These are phyloP conservation scores for Pterocles orientalis DNA, from an alignment of 2,113 vertebrate genomes.

Conservation along the genomic window DNA sequence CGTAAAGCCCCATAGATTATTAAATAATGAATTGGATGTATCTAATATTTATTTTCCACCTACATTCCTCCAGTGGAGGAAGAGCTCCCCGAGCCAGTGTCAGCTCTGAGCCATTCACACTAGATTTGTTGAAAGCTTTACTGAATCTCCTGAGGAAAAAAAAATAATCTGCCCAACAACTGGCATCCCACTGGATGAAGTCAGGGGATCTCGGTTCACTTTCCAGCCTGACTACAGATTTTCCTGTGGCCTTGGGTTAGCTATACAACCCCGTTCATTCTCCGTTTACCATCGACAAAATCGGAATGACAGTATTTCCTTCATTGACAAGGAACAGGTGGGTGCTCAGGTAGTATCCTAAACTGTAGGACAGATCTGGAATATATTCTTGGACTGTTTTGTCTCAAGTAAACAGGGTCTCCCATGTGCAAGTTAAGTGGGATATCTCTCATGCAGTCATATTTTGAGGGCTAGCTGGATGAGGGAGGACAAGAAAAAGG, in stretches of 20 bases:
- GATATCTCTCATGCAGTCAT: neutral
- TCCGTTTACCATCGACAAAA: neutral
- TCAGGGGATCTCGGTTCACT: neutral
- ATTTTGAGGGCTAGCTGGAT: neutral
- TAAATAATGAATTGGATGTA: neutral
- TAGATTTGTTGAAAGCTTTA: neutral
- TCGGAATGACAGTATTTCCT: neutral
- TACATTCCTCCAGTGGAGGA: neutral
- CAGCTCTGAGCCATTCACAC: neutral
- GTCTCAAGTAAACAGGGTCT: neutral
- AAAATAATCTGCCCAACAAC: neutral
- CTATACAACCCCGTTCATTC: neutral
- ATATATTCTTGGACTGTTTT: neutral
- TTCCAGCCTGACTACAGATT: neutral
- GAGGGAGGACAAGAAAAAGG: neutral
- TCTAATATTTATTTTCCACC: neutral
- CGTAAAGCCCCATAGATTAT: neutral
- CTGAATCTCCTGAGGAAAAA: neutral
- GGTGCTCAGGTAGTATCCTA: neutral
- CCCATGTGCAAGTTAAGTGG: neutral
- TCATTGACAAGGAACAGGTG: slow-evolving; percentile 3
- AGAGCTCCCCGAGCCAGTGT: neutral
- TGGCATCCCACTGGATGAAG: neutral
- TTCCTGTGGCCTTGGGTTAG: neutral
- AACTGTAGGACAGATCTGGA: neutral